Evolutionary conservation across 2,888 invertebrate species (phyloP).

Genomic region (Aspidapion aeneum): DNA sequence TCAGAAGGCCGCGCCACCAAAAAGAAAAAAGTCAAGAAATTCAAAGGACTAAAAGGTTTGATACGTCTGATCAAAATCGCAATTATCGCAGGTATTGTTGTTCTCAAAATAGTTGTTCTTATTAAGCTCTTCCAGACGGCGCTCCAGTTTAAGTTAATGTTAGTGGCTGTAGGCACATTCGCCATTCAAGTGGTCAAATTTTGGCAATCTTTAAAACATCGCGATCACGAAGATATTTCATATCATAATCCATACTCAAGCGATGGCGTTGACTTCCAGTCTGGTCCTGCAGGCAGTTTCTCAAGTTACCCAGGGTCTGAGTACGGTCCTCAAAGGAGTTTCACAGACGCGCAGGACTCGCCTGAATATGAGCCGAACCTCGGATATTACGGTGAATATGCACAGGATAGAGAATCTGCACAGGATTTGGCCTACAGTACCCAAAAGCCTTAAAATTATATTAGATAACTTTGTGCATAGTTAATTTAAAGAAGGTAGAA

Average conservation of each 20-base stretch:
- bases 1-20: constrained; percentile 8
- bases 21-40: constrained; percentile 30
- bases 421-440: not conserved
- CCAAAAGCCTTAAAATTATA: constrained; percentile 20
- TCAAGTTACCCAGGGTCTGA: constrained; percentile 9
- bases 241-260: constrained; percentile 29
- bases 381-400: no score
- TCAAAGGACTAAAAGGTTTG: constrained; percentile 29
- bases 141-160: constrained; percentile 73
- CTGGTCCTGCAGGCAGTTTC: constrained; percentile 17
- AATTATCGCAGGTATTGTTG: constrained; percentile 26
- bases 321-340: constrained; percentile 19
- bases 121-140: constrained; percentile 71
- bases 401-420: not conserved
- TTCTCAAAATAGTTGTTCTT: constrained; percentile 47
- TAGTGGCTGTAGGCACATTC: constrained; percentile 65
- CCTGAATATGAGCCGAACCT: constrained; percentile 40
- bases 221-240: constrained; percentile 51
- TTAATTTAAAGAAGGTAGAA: constrained; percentile 26
- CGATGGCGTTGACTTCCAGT: constrained; percentile 12
- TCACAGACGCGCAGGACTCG: constrained; percentile 34
- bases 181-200: constrained; percentile 68
- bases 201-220: constrained; percentile 61
- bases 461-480: constrained; percentile 25
- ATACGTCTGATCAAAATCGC: constrained; percentile 27